Evolutionary conservation across 2,797 vertebrate species (phyloP).

Genomic region (Hydrophis major): DNA sequence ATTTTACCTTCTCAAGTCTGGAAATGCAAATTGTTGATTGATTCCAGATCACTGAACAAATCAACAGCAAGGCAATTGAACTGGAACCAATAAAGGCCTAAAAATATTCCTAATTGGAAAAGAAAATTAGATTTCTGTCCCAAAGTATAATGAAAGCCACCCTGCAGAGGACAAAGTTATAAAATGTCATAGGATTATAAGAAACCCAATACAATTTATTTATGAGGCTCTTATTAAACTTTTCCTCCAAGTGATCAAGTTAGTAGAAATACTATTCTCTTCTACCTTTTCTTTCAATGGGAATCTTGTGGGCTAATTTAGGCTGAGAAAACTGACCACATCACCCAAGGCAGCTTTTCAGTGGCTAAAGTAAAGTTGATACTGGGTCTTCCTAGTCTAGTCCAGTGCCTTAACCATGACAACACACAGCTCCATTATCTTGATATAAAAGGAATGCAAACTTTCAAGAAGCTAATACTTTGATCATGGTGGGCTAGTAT

Average conservation of each 20-base stretch:
- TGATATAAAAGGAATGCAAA: constrained; percentile 41
- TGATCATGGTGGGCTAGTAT: constrained; percentile 34
- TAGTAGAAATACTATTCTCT: not conserved
- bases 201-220: constrained; percentile 10
- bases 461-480: constrained; percentile 52
- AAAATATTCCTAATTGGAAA: constrained; percentile 48
- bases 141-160: constrained; percentile 54
- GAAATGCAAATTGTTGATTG: not conserved
- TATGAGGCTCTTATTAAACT: not conserved
- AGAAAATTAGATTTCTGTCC: constrained; percentile 44
- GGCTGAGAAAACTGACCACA: not conserved
- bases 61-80: not conserved
- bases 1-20: not conserved
- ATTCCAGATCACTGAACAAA: not conserved
- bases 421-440: constrained; percentile 11
- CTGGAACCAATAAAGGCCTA: constrained; percentile 35
- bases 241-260: not conserved
- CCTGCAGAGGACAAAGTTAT: constrained; percentile 48
- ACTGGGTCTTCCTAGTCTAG: not conserved
- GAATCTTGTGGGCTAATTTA: not conserved
- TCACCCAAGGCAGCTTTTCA: not conserved
- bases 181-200: constrained; percentile 39
- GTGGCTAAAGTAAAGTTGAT: not conserved
- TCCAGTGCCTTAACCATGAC: not conserved
- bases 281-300: not conserved